Evolutionary conservation across 2,113 vertebrate genomes (phyloP).

Genomic region (Terrapene triunguis): DNA sequence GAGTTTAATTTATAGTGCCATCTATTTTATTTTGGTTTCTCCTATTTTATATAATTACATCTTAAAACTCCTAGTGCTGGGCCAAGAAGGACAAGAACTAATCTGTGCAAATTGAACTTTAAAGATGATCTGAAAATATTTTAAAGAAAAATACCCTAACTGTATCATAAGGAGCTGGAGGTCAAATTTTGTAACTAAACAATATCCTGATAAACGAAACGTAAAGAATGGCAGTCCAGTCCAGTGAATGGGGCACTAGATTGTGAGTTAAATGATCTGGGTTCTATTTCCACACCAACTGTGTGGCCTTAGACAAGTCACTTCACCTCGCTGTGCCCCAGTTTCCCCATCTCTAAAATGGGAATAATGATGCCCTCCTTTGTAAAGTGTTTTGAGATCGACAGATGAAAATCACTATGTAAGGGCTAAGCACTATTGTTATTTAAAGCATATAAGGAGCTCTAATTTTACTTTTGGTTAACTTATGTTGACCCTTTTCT

Average conservation of each 20-base stretch:
- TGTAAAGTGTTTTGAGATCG: not conserved
- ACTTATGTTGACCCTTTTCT: not conserved
- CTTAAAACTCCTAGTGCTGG: not conserved
- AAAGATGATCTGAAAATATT: not conserved
- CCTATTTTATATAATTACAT: not conserved
- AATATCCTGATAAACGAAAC: not conserved
- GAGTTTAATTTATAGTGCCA: not conserved
- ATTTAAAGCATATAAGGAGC: not conserved
- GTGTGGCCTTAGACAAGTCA: not conserved
- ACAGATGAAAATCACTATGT: not conserved
- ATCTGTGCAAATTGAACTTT: not conserved
- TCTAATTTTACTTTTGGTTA: not conserved
- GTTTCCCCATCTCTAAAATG: not conserved
- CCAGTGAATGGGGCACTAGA: not conserved
- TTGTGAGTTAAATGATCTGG: not conserved
- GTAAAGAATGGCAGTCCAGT: fast-evolving
- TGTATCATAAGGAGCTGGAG: not conserved
- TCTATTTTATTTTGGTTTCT: not conserved
- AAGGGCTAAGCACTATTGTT: not conserved
- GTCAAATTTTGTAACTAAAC: not conserved
- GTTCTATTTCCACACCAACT: not conserved
- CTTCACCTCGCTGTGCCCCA: not conserved
- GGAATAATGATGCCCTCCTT: not conserved
- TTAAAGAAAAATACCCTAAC: not conserved
- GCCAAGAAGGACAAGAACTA: not conserved